phyloP scores from a whole-genome alignment of 2,113 vertebrate species.

The Panurus biarmicus region DNA sequence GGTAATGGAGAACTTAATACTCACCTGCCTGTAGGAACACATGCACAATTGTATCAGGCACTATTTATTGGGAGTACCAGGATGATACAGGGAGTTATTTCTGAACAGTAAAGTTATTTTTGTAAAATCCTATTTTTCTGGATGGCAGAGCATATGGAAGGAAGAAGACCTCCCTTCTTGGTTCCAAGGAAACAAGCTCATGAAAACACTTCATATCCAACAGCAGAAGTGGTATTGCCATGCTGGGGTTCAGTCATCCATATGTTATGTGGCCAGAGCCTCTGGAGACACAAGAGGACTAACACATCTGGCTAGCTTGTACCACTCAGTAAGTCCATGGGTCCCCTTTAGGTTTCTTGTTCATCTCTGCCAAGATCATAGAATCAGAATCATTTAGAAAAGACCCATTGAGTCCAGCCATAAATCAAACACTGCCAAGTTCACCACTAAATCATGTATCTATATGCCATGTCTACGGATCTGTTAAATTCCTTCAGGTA shows the following conservation, averaged over 20 bases:
- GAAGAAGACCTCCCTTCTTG: not conserved
- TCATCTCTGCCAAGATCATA: not conserved
- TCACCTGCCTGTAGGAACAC: not conserved
- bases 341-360: not conserved
- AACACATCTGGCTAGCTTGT: not conserved
- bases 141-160: not conserved
- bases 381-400: not conserved
- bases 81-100: not conserved
- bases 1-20: not conserved
- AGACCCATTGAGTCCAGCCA: not conserved
- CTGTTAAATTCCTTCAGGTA: not conserved
- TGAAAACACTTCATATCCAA: not conserved
- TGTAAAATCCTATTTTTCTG: not conserved
- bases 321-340: not conserved
- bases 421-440: not conserved
- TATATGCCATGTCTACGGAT: accelerated
- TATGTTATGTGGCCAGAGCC: accelerated
- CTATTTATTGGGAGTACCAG: accelerated
- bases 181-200: not conserved
- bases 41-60: not conserved
- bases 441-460: not conserved
- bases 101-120: not conserved
- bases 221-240: not conserved
- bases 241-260: not conserved
- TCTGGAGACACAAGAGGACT: not conserved